phyloP scores from a whole-genome alignment of 1,140 invertebrate species.

The Saccostrea cuccullata region DNA sequence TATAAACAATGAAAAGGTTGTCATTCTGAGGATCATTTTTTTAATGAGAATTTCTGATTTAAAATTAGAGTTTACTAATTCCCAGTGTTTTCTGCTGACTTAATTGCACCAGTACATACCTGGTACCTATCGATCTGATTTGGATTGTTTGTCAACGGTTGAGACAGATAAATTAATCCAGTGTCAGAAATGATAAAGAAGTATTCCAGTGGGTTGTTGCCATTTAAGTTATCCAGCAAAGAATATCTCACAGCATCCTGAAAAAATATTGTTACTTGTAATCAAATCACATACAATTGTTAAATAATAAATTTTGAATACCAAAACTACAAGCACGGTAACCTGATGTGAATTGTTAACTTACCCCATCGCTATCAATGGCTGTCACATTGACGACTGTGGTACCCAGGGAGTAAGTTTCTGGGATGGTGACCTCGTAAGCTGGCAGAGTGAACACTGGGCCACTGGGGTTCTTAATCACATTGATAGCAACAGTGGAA shows the following conservation, averaged over 20 bases:
- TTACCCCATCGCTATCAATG: conserved; percentile 80
- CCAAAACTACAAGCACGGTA: neutral
- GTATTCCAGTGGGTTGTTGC: conserved; percentile 59
- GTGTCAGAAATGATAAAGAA: conserved; percentile 67
- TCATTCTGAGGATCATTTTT: neutral
- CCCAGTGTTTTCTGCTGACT: neutral
- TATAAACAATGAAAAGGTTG: conserved; percentile 2
- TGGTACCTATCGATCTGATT: conserved; percentile 41
- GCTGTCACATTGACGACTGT: conserved; percentile 62
- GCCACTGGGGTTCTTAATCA: conserved; percentile 86
- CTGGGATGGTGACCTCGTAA: conserved; percentile 57
- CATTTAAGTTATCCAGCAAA: conserved; percentile 49
- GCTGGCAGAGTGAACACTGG: conserved; percentile 65
- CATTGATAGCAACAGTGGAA: conserved; percentile 88
- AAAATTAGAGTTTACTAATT: neutral
- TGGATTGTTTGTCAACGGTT: conserved; percentile 57
- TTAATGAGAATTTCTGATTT: neutral
- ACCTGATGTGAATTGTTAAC: neutral
- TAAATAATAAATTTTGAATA: too few relatives aligned
- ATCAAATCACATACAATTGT: too few relatives aligned
- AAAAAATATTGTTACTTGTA: neutral
- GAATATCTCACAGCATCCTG: conserved; percentile 62
- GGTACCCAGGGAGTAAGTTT: conserved; percentile 57
- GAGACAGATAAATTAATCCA: conserved; percentile 61
- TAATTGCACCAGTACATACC: conserved; percentile 39